A percentile compares a stretch with the other conserved stretches of the same genome.
phyloP scores from a whole-genome alignment of 2,113 vertebrate genomes.

The Python bivittatus region DNA sequence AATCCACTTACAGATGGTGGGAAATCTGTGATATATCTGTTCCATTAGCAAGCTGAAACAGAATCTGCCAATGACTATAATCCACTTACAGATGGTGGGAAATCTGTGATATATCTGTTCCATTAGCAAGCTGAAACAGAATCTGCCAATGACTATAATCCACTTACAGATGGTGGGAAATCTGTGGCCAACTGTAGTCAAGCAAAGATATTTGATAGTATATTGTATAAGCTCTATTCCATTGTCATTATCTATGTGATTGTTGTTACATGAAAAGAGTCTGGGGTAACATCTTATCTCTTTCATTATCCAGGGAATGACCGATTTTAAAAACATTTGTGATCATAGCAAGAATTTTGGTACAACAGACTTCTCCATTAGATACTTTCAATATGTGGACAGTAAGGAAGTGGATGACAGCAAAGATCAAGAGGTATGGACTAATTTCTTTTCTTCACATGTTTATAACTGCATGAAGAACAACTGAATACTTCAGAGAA shows the following conservation, averaged over 20 bases:
- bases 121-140: not conserved
- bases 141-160: not conserved
- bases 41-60: too few species aligned
- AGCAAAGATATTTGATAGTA: not conserved
- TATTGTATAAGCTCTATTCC: too few species aligned
- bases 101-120: too few species aligned
- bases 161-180: not conserved
- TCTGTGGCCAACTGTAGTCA: not conserved
- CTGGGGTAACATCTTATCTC: not conserved
- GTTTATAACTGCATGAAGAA: not conserved
- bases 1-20: not conserved
- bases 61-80: too few species aligned
- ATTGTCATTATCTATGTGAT: not conserved
- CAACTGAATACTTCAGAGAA: not conserved
- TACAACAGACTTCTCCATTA: not conserved
- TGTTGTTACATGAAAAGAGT: not conserved
- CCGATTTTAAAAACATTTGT: not conserved
- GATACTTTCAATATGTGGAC: not conserved
- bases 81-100: too few species aligned
- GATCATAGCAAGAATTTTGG: not conserved
- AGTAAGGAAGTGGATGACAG: too few species aligned
- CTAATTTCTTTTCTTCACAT: not conserved
- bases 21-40: not conserved
- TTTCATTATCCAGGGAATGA: not conserved
- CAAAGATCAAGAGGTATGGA: not conserved